These are phyloP conservation scores for Apodemus speciosus DNA, from an alignment of 2,113 vertebrate genomes.

Conservation along the genomic window DNA sequence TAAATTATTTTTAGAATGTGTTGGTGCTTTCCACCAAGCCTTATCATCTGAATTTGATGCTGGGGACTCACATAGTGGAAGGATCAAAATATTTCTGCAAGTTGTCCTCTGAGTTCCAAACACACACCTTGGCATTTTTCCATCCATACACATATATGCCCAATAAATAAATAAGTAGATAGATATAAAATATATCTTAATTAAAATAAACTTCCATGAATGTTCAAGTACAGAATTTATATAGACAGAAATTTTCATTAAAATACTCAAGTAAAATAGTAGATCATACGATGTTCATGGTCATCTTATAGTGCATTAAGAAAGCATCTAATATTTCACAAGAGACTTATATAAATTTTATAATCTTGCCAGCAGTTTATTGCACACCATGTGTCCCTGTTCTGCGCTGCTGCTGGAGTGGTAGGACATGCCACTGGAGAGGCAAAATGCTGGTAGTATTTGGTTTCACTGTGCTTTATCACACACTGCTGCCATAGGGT, in stretches of 20 bases:
- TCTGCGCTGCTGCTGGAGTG: too few species aligned
- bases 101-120: not conserved
- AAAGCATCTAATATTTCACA: not conserved
- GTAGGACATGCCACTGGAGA: too few species aligned
- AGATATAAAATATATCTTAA: not conserved
- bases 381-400: too few species aligned
- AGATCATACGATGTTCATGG: not conserved
- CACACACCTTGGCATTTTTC: not conserved
- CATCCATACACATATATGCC: not conserved
- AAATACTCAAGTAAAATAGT: not conserved
- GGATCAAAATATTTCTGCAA: not conserved
- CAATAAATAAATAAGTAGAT: not conserved
- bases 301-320: not conserved
- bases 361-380: not conserved
- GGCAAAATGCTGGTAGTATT: too few species aligned
- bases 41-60: not conserved
- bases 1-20: not conserved
- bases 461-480: too few species aligned
- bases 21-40: not conserved
- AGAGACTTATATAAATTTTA: not conserved
- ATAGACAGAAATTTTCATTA: not conserved
- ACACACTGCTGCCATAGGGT: too few species aligned
- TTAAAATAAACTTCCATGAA: not conserved
- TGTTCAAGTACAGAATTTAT: not conserved
- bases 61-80: not conserved